Base-by-base conservation (phyloP, 2,888 invertebrate species). In the Cantharis nigra region DNA sequence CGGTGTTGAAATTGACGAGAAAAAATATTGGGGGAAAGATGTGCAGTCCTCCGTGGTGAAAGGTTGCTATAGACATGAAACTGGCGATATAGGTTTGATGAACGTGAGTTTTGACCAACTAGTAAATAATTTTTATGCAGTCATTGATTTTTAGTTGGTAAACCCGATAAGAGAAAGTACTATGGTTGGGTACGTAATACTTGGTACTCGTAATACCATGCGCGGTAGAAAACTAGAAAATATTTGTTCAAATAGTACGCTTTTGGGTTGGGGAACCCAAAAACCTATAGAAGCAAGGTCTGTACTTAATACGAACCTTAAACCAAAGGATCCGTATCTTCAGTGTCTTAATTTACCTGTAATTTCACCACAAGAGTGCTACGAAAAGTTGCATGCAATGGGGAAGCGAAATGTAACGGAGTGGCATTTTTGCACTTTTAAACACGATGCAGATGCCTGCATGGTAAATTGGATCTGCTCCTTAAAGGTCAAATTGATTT, bases 181-280 rank as follows among this genome's bases (percentile, higher is more conserved):
- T 7, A 0, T 7, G 10, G 49, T 49, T 4, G 49, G 2, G 2
- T 49, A 49, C 49, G 49, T 49, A n/a, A n/a, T 3, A 1, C 7
- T n/a, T 0, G n/a, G n/a, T n/a, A 49, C 49, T 2, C 0, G 0
- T 2, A 0, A 2, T 7, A 7, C 2, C 7, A 0, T 49, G 3
- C 0, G n/a, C n/a, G n/a, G 10, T 49, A 49, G 7, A 49, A 49
- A 49, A 49, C n/a, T 49, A 9, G 11, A 30, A 69, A 16, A 69
- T 0, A 10, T 69, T 33, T 71, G 71, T 71, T 3, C 9, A 5
- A 26, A 63, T 1, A n/a, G 33, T 18, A 65, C 18, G 3, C 10
- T 65, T 5, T 0, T 72, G 3, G 72, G 72, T 9, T 72, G 72
- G 72, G 72, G 26, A 26, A 9, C 26, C 1, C 16, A 16, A 16